Evolutionary conservation across 2,888 invertebrate genomes (phyloP).

Genomic region (Nymphalis polychloros): DNA sequence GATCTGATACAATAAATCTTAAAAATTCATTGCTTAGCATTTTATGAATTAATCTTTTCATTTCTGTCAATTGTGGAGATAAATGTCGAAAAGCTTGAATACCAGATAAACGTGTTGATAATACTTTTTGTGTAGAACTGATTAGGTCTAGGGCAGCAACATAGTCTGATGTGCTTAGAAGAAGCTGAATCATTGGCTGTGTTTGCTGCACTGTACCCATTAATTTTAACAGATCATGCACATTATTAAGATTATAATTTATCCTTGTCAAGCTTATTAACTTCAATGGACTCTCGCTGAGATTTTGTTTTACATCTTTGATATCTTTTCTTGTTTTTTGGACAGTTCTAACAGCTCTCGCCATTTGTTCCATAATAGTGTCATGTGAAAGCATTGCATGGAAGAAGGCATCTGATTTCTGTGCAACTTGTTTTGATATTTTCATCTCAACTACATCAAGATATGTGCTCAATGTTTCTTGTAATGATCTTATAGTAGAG

Average conservation of each 20-base stretch:
- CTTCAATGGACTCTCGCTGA: constrained; percentile 90
- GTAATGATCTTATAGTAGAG: constrained; percentile 86
- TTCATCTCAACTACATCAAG: constrained; percentile 97
- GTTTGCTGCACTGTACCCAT: constrained; percentile 99
- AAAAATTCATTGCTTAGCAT: constrained; percentile 98
- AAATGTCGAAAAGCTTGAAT: constrained; percentile 97
- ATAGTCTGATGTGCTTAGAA: constrained; percentile 97
- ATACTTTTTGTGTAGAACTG: constrained; percentile 96
- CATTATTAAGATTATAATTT: constrained; percentile 83
- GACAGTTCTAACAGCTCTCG: constrained; percentile 89
- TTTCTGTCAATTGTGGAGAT: constrained; percentile 96
- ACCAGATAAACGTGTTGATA: constrained; percentile 93
- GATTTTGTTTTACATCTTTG: constrained; percentile 87
- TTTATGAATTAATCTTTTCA: constrained; percentile 97
- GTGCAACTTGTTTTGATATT: constrained; percentile 95
- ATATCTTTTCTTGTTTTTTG: constrained; percentile 88
- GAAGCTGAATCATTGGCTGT: constrained; percentile 97
- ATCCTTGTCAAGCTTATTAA: constrained; percentile 87
- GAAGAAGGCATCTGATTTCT: constrained; percentile 98
- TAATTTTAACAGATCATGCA: constrained; percentile 89
- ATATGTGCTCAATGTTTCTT: constrained; percentile 96
- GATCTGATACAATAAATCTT: constrained; percentile 93
- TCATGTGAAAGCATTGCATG: constrained; percentile 99
- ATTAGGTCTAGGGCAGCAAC: constrained; percentile 98
- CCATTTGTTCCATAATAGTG: constrained; percentile 97